These are phyloP conservation scores for Melipona beecheii DNA, from an alignment of 2,888 invertebrate species.

Conservation along the genomic window DNA sequence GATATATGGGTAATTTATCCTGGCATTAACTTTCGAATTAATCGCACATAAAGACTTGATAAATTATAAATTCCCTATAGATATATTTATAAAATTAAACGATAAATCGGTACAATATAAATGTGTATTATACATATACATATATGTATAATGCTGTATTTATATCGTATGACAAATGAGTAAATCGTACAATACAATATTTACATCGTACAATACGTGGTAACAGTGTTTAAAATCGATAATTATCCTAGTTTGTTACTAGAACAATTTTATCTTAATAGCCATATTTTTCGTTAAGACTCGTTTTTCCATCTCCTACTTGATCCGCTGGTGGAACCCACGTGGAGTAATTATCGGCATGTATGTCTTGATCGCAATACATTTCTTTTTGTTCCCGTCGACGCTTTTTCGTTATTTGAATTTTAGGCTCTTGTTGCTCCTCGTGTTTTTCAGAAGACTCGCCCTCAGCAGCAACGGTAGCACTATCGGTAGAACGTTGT, in stretches of 20 bases:
- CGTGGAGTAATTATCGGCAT: conserved; percentile 88
- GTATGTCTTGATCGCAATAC: conserved; percentile 82
- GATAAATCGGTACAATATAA: too few relatives aligned
- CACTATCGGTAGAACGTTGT: neutral
- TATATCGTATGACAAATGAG: too few relatives aligned
- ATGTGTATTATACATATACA: too few relatives aligned
- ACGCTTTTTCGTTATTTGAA: neutral
- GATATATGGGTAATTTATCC: too few relatives aligned
- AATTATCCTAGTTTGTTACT: neutral
- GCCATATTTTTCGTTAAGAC: conserved; percentile 91
- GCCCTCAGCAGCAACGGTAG: too few relatives aligned
- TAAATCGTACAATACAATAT: conserved; percentile 19
- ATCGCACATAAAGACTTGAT: too few relatives aligned
- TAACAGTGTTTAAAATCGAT: neutral
- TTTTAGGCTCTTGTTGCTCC: neutral
- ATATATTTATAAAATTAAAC: too few relatives aligned
- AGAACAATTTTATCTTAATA: conserved; percentile 85
- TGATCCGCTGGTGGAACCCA: conserved; percentile 92
- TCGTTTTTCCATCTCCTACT: conserved; percentile 91
- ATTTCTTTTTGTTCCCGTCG: conserved; percentile 20
- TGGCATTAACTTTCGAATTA: too few relatives aligned
- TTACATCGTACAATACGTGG: conserved; percentile 7
- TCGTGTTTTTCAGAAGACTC: neutral
- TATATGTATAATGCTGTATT: neutral
- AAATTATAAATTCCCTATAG: too few relatives aligned